Conservation (phyloP, 53 echinoderm and acorn worm genomes). For the Antedon mediterranea region DNA sequence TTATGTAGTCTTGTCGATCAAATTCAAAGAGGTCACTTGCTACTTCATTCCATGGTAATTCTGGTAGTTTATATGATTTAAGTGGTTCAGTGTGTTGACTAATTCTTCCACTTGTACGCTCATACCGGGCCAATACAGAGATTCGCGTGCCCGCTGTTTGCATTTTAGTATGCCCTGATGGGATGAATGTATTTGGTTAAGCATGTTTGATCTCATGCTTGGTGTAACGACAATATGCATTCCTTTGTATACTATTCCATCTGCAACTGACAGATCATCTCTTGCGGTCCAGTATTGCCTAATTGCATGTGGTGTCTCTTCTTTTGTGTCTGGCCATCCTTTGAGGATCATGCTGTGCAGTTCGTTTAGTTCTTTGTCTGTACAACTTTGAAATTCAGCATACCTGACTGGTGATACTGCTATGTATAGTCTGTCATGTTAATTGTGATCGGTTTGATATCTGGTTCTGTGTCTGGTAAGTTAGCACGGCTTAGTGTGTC, state of each 20-base stretch:
- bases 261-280: slow-evolving; percentile 37
- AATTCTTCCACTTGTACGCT: slow-evolving; percentile 21
- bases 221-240: slow-evolving; percentile 50
- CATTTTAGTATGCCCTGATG: slow-evolving; percentile 33
- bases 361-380: slow-evolving; percentile 36
- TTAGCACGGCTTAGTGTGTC: slow-evolving; percentile 24
- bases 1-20: slow-evolving; percentile 5
- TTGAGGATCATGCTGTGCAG: slow-evolving; percentile 26
- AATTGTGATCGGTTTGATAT: slow-evolving; percentile 14
- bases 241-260: slow-evolving; percentile 45
- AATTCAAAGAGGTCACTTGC: no score
- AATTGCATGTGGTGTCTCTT: slow-evolving; percentile 27
- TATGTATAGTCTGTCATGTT: slow-evolving; percentile 35
- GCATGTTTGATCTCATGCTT: slow-evolving; percentile 27
- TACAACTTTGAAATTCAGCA: slow-evolving; percentile 20
- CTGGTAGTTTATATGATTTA: slow-evolving; percentile 15
- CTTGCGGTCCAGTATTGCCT: slow-evolving; percentile 29
- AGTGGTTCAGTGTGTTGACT: slow-evolving; percentile 25
- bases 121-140: slow-evolving; percentile 45
- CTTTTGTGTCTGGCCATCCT: slow-evolving; percentile 53
- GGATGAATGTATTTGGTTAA: slow-evolving; percentile 17
- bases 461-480: slow-evolving; percentile 12
- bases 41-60: no score
- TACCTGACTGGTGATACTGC: slow-evolving; percentile 19
- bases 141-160: slow-evolving; percentile 30